Conservation (phyloP, 2,888 invertebrate genomes). For the Cheilosia grossa region DNA sequence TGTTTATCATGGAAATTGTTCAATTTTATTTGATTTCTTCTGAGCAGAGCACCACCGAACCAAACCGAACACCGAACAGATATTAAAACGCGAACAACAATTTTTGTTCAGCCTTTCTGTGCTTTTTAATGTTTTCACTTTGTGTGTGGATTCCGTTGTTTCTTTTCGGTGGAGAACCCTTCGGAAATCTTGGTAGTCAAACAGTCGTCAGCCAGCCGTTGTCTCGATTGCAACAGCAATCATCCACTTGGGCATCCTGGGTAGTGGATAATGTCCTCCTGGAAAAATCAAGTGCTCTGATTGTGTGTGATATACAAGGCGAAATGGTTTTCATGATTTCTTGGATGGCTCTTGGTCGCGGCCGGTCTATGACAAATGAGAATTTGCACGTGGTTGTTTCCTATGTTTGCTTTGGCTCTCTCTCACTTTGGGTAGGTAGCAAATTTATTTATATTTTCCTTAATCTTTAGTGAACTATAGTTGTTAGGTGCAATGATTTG, state of each 20-base stretch:
- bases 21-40: slow-evolving; percentile 74
- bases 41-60: slow-evolving; percentile 55
- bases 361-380: slow-evolving; percentile 59
- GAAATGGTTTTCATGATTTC: slow-evolving; percentile 58
- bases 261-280: slow-evolving; percentile 58
- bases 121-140: slow-evolving; percentile 60
- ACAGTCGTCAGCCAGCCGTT: slow-evolving; percentile 72
- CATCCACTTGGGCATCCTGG: slow-evolving; percentile 66
- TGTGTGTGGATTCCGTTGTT: slow-evolving; percentile 65
- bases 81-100: slow-evolving; percentile 63
- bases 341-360: slow-evolving; percentile 52
- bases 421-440: slow-evolving; percentile 14
- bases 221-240: slow-evolving; percentile 74
- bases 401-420: slow-evolving; percentile 8
- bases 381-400: slow-evolving; percentile 56
- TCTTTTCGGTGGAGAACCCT: slow-evolving; percentile 52
- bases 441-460: slow-evolving; percentile 45
- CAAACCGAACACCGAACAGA: slow-evolving; percentile 33
- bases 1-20: slow-evolving; percentile 72
- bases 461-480: slow-evolving; percentile 43
- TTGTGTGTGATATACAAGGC: slow-evolving; percentile 52
- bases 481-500: slow-evolving; percentile 10
- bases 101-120: slow-evolving; percentile 47
- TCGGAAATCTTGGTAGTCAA: slow-evolving; percentile 63
- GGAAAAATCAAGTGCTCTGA: slow-evolving; percentile 46